A percentile compares a stretch with the other conserved stretches of the same genome.
Evolutionary conservation across 2,797 vertebrate genomes (phyloP).

Genomic region (Sphenodon punctatus): DNA sequence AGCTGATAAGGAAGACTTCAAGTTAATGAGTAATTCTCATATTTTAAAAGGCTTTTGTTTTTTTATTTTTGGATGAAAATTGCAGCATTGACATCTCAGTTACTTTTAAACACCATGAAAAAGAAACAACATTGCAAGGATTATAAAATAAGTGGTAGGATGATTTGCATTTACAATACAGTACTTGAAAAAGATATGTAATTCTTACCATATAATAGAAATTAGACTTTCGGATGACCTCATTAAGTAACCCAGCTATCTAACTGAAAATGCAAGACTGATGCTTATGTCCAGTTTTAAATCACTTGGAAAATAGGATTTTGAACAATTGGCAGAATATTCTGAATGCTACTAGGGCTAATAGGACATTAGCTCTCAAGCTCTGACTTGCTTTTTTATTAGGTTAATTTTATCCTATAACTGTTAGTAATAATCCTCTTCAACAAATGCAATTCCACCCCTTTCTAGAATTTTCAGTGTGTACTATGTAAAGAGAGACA

Average conservation of each 20-base stretch:
- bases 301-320: neutral
- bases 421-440: no score
- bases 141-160: neutral
- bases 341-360: neutral
- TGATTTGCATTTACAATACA: neutral
- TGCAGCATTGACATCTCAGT: conserved; percentile 43
- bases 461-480: no score
- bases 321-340: neutral
- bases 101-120: neutral
- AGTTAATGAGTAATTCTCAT: conserved; percentile 59
- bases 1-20: conserved; percentile 45
- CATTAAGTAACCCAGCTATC: neutral
- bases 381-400: neutral
- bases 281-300: conserved; percentile 12
- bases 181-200: conserved; percentile 2
- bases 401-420: neutral
- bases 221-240: neutral
- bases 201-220: neutral
- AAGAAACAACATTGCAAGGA: neutral
- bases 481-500: no score
- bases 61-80: conserved; percentile 44
- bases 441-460: no score
- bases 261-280: neutral
- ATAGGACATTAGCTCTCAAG: fast-evolving
- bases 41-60: neutral